These are phyloP conservation scores for Bembecia ichneumoniformis DNA, from an alignment of 2,888 invertebrate species.

Conservation along the genomic window DNA sequence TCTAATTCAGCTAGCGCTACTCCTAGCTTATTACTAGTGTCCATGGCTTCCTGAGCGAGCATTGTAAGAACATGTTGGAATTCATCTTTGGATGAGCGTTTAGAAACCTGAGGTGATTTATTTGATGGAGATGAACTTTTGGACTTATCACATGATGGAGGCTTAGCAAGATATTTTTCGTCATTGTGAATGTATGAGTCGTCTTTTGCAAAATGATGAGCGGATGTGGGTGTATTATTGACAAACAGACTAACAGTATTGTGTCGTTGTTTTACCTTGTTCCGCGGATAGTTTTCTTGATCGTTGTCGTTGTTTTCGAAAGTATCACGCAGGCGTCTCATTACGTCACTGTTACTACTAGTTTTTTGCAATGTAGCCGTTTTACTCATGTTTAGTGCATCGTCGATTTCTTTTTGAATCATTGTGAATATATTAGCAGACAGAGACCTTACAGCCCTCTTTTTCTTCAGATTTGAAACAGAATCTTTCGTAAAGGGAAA, in stretches of 20 bases:
- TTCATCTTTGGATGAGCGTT: conserved; percentile 62
- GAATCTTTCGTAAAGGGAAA: conserved; percentile 46
- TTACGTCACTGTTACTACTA: conserved; percentile 74
- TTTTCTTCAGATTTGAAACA: conserved; percentile 74
- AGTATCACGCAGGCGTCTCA: conserved; percentile 57
- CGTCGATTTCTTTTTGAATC: conserved; percentile 77
- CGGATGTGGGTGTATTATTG: conserved; percentile 58
- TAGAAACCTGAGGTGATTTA: conserved; percentile 66
- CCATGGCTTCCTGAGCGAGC: conserved; percentile 82
- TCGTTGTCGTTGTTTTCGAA: conserved; percentile 60
- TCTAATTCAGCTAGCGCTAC: conserved; percentile 75
- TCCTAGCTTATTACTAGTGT: conserved; percentile 79
- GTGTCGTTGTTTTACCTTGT: conserved; percentile 69
- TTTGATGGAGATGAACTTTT: conserved; percentile 72
- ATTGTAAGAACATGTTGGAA: conserved; percentile 81
- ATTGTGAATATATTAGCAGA: conserved; percentile 88
- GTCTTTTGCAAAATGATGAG: conserved; percentile 65
- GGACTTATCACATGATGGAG: conserved; percentile 66
- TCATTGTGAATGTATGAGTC: conserved; percentile 66
- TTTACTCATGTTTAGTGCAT: conserved; percentile 68
- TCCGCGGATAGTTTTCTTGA: conserved; percentile 55
- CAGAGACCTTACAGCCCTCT: conserved; percentile 84
- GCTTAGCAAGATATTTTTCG: conserved; percentile 61
- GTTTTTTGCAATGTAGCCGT: conserved; percentile 72
- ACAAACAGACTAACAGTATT: conserved; percentile 65